A percentile compares a stretch with the other conserved stretches of the same genome.
These are phyloP conservation scores for Taxidea taxus DNA, from an alignment of 2,113 vertebrate genomes.

Conservation along the genomic window DNA sequence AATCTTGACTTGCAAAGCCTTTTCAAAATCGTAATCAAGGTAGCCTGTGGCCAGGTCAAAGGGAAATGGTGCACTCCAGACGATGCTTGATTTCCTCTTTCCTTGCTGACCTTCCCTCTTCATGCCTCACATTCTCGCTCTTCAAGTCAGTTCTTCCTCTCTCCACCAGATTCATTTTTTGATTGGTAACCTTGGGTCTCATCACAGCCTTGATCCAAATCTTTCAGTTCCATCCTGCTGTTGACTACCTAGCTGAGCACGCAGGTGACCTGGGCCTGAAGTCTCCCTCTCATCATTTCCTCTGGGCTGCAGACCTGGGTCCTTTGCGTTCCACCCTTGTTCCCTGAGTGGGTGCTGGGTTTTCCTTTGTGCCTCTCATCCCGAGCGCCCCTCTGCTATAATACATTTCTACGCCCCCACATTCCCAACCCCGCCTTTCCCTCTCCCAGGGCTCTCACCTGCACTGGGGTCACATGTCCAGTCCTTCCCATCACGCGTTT, in stretches of 20 bases:
- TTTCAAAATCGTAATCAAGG: conserved; percentile 45
- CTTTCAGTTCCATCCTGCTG: neutral
- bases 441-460: neutral
- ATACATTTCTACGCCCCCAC: neutral
- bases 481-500: neutral
- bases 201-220: neutral
- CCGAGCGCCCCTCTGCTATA: neutral
- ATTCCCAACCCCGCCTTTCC: neutral
- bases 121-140: neutral
- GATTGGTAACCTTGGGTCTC: neutral
- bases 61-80: neutral
- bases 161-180: neutral
- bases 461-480: neutral
- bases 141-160: neutral
- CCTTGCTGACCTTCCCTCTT: neutral
- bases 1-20: conserved; percentile 50
- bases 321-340: neutral
- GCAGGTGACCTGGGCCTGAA: neutral
- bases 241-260: neutral
- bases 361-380: neutral
- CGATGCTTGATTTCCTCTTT: neutral
- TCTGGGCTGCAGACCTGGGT: neutral
- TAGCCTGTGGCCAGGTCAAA: neutral
- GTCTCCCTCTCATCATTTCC: neutral
- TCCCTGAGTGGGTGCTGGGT: neutral